A percentile compares a stretch with the other conserved stretches of the same genome.
Conservation (phyloP, 2,888 invertebrate genomes). For the Lapara coniferarum region DNA sequence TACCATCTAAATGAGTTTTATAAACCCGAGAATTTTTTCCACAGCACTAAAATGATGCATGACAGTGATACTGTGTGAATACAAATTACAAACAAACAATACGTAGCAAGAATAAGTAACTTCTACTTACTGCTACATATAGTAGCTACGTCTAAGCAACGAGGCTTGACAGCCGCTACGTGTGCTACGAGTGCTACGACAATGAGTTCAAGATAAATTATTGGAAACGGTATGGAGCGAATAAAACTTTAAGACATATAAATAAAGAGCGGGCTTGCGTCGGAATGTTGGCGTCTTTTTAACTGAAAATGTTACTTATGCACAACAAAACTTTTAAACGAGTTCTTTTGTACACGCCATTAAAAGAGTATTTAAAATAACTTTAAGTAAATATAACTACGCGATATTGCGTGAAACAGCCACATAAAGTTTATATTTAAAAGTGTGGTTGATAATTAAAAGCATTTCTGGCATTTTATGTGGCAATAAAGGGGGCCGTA, state of each 20-base stretch:
- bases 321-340: constrained; percentile 17
- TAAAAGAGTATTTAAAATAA: constrained; percentile 8
- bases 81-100: constrained; percentile 2
- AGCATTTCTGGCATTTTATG: constrained; percentile 16
- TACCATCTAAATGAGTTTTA: background rate
- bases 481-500: background rate
- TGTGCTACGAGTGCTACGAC: constrained; percentile 40
- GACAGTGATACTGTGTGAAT: background rate
- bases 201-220: constrained; percentile 37
- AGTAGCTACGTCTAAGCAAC: constrained; percentile 38
- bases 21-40: background rate
- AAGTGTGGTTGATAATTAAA: constrained; percentile 27
- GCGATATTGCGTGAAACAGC: constrained; percentile 22
- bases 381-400: constrained; percentile 19
- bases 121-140: constrained; percentile 21
- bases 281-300: constrained; percentile 4
- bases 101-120: constrained; percentile 30
- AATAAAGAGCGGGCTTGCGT: constrained; percentile 18
- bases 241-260: constrained; percentile 23
- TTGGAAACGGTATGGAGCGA: constrained; percentile 28
- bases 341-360: constrained; percentile 9
- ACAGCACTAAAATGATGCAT: background rate
- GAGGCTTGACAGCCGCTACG: constrained; percentile 44
- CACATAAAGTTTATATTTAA: constrained; percentile 28
- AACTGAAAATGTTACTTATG: constrained; percentile 19